Base-by-base conservation (phyloP, 2,888 invertebrate genomes). In the Diadegma fenestrale region DNA sequence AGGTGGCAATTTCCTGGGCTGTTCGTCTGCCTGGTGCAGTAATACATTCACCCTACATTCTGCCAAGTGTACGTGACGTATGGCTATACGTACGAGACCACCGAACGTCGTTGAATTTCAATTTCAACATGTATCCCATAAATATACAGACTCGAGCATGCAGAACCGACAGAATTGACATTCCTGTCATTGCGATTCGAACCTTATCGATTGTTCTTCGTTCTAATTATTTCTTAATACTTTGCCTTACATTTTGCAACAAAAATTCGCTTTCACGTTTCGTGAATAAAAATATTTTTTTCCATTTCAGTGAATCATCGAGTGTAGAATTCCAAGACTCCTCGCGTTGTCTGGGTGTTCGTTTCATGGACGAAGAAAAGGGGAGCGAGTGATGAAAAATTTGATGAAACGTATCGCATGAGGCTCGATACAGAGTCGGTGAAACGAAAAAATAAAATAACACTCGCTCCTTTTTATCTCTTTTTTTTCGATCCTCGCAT, bases 1-100 rank as follows among this genome's bases (percentile, higher is more conserved):
- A 64, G 82, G 61, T 82, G 71, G 76, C 79, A 85, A 85, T 85
- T 85, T 85, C 82, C 85, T 72, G 76, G 43, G 43, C 75, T 71
- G 77, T 51, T 80, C 69, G 51, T 64, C 54, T 58, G 51, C 71
- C 76, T 33, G 22, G 54, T 54, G 51, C 75, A 54, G 51, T 71
- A 79, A 82, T 85, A 79, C 85, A 82, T 76, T 79, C 82, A 71
- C 73, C 41, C 78, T 85, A 26, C 78, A 66, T 76, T 75, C 66
- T 43, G 41, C 41, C 79, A 17, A 72, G 48, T 82, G 58, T 77
- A 85, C 82, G 80, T 85, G 80, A 80, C 76, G 73, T 68, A 77
- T 66, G 76, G 72, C 26, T 64, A 75, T 48, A n/a, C n/a, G n/a
- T n/a, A n/a, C n/a, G n/a, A n/a, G 63, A 77, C 19, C 80, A 19